Evolutionary conservation across 2,888 invertebrate genomes (phyloP).

Genomic region (Drosophila stalkeri): DNA sequence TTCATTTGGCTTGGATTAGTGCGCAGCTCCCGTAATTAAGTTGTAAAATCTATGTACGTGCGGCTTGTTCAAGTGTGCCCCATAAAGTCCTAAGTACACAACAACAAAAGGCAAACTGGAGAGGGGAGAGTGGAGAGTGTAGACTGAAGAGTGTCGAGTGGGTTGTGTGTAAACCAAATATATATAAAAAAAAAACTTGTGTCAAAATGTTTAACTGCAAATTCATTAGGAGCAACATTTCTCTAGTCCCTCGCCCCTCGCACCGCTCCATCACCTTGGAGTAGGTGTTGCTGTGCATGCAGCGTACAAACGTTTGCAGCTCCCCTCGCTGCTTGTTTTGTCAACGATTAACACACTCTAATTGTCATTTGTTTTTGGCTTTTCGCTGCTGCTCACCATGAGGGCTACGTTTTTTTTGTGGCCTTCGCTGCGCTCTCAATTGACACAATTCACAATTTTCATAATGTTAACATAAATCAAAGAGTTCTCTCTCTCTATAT

Average conservation of each 20-base stretch:
- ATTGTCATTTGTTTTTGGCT: slow-evolving; percentile 72
- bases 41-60: slow-evolving; percentile 73
- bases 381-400: slow-evolving; percentile 24
- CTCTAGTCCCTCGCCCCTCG: background rate
- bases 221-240: slow-evolving; percentile 52
- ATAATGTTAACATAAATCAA: slow-evolving; percentile 38
- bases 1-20: slow-evolving; percentile 70
- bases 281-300: slow-evolving; percentile 50
- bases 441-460: slow-evolving; percentile 42
- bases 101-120: slow-evolving; percentile 3
- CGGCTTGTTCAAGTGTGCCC: slow-evolving; percentile 43
- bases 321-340: slow-evolving; percentile 28
- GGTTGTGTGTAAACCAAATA: background rate
- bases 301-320: slow-evolving; percentile 38
- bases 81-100: slow-evolving; percentile 73
- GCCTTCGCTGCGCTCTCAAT: slow-evolving; percentile 13
- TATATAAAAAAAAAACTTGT: slow-evolving; percentile 24
- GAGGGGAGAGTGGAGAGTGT: background rate
- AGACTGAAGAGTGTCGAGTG: background rate
- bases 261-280: background rate
- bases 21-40: slow-evolving; percentile 65
- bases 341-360: slow-evolving; percentile 75
- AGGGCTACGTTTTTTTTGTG: slow-evolving; percentile 24
- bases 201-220: slow-evolving; percentile 47
- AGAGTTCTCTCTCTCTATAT: background rate